A percentile compares a stretch with the other conserved stretches of the same genome.
Conservation (phyloP, 2,888 invertebrate species). For the Diadegma fenestrale region DNA sequence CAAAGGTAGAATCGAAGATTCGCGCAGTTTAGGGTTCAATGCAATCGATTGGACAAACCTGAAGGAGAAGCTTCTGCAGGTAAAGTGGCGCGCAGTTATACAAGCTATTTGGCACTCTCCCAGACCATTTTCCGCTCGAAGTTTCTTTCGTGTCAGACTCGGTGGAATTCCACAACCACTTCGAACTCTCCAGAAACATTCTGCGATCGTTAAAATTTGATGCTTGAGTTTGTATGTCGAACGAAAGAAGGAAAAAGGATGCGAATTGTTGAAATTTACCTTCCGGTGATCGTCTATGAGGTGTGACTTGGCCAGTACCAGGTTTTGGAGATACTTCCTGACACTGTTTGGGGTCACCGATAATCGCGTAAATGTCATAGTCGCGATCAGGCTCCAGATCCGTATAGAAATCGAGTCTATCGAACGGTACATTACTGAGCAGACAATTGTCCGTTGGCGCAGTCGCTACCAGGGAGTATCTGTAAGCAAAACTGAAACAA, state of each 20-base stretch:
- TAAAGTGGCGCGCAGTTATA: conserved; percentile 90
- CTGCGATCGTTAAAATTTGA: conserved; percentile 84
- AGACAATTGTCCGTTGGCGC: conserved; percentile 91
- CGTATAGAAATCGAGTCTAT: conserved; percentile 90
- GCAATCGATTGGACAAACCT: conserved; percentile 84
- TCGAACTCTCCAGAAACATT: conserved; percentile 93
- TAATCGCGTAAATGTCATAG: conserved; percentile 92
- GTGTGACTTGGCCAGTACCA: conserved; percentile 12
- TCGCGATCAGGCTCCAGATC: conserved; percentile 91
- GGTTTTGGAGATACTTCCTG: conserved; percentile 71
- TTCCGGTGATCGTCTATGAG: conserved; percentile 72
- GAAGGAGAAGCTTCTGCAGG: conserved; percentile 93
- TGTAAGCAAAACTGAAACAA: conserved; percentile 92
- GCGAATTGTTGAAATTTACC: conserved; percentile 53
- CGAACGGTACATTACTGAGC: conserved; percentile 90
- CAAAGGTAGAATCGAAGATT: neutral
- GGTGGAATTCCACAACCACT: conserved; percentile 90
- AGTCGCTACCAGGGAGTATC: conserved; percentile 85
- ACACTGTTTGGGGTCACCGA: conserved; percentile 87
- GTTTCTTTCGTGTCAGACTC: conserved; percentile 88
- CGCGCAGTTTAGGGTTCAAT: neutral
- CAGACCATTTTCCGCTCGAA: conserved; percentile 88
- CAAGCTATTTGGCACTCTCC: conserved; percentile 94
- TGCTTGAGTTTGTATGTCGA: neutral
- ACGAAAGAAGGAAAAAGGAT: neutral